A percentile compares a stretch with the other conserved stretches of the same genome.
These are phyloP conservation scores for Drosophila nigricruria DNA, from an alignment of 2,888 invertebrate species.

Conservation along the genomic window DNA sequence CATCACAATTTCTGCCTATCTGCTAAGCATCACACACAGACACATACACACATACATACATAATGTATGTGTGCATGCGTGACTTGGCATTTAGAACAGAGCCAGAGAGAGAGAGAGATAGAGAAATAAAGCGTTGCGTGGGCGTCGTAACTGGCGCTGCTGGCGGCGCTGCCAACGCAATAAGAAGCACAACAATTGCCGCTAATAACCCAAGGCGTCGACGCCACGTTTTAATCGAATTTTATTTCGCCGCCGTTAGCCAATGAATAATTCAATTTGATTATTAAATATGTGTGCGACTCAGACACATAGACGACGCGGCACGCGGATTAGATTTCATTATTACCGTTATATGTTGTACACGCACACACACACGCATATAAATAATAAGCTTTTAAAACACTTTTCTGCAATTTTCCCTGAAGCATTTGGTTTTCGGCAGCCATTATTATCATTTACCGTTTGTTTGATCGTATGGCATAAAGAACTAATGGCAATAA, in stretches of 20 bases:
- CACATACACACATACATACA: neutral
- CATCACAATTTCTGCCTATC: constrained; percentile 39
- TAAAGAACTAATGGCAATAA: constrained; percentile 1
- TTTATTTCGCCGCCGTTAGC: constrained; percentile 80
- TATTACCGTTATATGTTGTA: constrained; percentile 74
- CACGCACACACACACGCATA: constrained; percentile 50
- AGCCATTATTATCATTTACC: constrained; percentile 18
- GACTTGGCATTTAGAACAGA: constrained; percentile 56
- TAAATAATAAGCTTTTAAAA: constrained; percentile 46
- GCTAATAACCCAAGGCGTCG: constrained; percentile 75
- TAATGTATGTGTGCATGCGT: constrained; percentile 42
- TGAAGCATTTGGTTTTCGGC: constrained; percentile 15
- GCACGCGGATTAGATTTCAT: constrained; percentile 51
- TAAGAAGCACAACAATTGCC: constrained; percentile 72
- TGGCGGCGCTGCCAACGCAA: constrained; percentile 65
- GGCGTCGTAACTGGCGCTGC: constrained; percentile 49
- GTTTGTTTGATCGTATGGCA: constrained; percentile 23
- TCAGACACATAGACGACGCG: constrained; percentile 40
- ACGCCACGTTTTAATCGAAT: constrained; percentile 75
- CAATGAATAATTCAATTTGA: constrained; percentile 81
- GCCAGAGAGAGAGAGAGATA: constrained; percentile 16
- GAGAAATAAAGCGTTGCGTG: constrained; percentile 38
- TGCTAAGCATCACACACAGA: constrained; percentile 14
- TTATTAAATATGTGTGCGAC: constrained; percentile 69
- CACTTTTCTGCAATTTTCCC: constrained; percentile 18